Evolutionary conservation across 2,797 vertebrate species (phyloP).

Genomic region (Poeciliopsis paucimaculata): DNA sequence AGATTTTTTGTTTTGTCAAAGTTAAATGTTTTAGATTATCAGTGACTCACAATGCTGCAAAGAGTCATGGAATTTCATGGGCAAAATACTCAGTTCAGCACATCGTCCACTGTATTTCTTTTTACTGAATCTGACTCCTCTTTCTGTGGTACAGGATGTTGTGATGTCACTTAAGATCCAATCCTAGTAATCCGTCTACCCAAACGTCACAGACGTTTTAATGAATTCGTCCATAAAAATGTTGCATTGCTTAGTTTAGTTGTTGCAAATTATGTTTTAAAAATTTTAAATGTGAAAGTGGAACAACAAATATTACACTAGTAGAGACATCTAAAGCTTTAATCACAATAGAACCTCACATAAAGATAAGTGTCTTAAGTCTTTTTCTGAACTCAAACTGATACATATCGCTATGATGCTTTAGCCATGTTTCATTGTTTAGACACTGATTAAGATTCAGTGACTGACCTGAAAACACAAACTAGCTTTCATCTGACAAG

Average conservation of each 20-base stretch:
- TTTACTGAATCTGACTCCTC: neutral
- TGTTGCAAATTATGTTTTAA: neutral
- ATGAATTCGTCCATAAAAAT: neutral
- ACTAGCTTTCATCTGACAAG: neutral
- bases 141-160: neutral
- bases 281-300: neutral
- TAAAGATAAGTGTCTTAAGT: neutral
- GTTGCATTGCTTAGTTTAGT: neutral
- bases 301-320: neutral
- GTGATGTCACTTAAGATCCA: neutral
- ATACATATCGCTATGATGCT: neutral
- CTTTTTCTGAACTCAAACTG: neutral
- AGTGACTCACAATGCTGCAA: neutral
- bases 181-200: neutral
- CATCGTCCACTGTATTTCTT: neutral
- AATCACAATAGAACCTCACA: neutral
- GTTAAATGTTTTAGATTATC: neutral
- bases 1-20: neutral
- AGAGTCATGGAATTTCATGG: neutral
- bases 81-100: neutral
- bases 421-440: neutral
- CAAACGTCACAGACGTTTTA: neutral
- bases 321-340: neutral
- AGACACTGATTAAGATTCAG: neutral
- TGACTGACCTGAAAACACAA: neutral